Evolutionary conservation across 2,797 vertebrate genomes (phyloP).

Genomic region (Manis crassicaudata): DNA sequence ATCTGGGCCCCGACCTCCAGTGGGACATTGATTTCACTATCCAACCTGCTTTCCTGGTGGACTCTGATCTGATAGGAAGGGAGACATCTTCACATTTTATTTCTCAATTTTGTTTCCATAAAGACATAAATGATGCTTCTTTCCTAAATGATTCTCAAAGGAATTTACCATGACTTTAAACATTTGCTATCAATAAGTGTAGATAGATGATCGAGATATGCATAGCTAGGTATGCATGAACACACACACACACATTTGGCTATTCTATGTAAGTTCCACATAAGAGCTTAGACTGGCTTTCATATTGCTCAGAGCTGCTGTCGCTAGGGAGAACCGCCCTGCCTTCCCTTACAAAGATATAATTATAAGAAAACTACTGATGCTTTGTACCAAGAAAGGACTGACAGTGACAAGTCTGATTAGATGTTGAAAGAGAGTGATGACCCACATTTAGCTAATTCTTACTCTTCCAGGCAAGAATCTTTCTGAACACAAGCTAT

Average conservation of each 20-base stretch:
- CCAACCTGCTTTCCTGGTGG: not conserved
- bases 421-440: constrained; percentile 58
- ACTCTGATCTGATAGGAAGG: not conserved
- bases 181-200: not conserved
- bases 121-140: constrained; percentile 1
- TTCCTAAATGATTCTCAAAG: constrained; percentile 8
- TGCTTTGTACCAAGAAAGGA: constrained; percentile 18
- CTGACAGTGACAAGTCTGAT: constrained; percentile 8
- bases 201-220: not conserved
- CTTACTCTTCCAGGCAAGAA: constrained; percentile 24
- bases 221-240: not conserved
- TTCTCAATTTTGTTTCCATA: constrained; percentile 41
- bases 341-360: constrained; percentile 23
- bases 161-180: not conserved
- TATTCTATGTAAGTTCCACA: not conserved
- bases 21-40: not conserved
- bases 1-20: not conserved
- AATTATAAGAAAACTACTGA: constrained; percentile 31
- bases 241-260: not conserved
- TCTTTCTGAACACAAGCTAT: not conserved
- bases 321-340: not conserved
- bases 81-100: not conserved
- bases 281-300: not conserved
- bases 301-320: not conserved
- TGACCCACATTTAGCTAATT: constrained; percentile 51